These are phyloP conservation scores for Muntiacus reevesi DNA, from an alignment of 2,113 vertebrate genomes.

Conservation along the genomic window DNA sequence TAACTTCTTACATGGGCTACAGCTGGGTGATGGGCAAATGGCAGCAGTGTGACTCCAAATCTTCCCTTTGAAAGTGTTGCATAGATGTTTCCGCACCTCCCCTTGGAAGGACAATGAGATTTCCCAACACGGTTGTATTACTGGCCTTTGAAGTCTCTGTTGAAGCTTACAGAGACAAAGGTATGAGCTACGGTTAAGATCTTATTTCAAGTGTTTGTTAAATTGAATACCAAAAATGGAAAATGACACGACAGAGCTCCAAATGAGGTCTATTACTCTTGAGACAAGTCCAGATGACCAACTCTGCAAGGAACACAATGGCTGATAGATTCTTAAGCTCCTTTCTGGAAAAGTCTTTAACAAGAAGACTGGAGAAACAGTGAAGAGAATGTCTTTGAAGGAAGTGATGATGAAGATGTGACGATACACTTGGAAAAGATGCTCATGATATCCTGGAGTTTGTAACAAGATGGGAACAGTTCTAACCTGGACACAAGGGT, in stretches of 20 bases:
- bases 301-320: background rate
- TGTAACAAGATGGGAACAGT: background rate
- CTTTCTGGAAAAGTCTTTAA: background rate
- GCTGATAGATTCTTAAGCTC: background rate
- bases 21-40: background rate
- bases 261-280: background rate
- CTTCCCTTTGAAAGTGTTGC: background rate
- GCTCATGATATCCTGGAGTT: background rate
- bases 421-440: background rate
- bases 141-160: background rate
- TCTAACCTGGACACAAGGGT: background rate
- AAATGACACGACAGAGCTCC: background rate
- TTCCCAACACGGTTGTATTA: background rate
- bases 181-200: background rate
- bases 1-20: background rate
- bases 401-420: too few species aligned
- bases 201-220: background rate
- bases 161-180: background rate
- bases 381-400: background rate
- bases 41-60: too few species aligned
- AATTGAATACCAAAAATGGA: background rate
- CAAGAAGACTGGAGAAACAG: background rate
- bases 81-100: accelerated
- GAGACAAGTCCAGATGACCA: background rate
- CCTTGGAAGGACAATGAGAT: background rate